Conservation (phyloP, 2,888 invertebrate species). For the Napeogenes sylphis region DNA sequence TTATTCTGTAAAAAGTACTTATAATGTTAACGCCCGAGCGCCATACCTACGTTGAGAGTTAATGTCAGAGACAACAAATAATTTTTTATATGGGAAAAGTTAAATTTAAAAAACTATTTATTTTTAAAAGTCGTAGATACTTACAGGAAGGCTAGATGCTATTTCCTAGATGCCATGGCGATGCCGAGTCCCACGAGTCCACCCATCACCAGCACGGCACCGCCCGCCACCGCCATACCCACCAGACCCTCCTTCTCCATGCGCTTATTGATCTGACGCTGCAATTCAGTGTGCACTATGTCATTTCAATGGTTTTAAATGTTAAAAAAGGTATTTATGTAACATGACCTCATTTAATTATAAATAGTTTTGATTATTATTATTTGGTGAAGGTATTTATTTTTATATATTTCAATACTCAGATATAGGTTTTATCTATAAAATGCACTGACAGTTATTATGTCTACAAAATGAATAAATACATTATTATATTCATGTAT, state of each 20-base stretch:
- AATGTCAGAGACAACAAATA: neutral
- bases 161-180: constrained; percentile 82
- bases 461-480: no score
- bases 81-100: neutral
- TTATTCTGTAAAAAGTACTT: no score
- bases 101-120: neutral
- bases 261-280: constrained; percentile 90
- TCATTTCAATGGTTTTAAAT: neutral
- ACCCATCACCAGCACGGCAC: constrained; percentile 90
- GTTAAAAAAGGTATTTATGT: no score
- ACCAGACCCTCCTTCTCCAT: constrained; percentile 94
- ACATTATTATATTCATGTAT: no score
- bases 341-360: no score
- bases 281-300: constrained; percentile 55
- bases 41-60: no score
- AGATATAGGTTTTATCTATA: no score
- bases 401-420: no score
- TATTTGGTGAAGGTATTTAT: no score
- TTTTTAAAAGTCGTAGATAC: constrained; percentile 34
- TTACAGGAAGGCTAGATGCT: constrained; percentile 63
- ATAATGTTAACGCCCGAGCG: no score
- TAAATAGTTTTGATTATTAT: no score
- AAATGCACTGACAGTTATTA: no score
- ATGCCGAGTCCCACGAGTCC: constrained; percentile 90
- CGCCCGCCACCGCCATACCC: constrained; percentile 93